Evolutionary conservation across 2,797 vertebrate genomes (phyloP), one percentile per base, ranked within the genome.

Genomic region (Esox lucius): DNA sequence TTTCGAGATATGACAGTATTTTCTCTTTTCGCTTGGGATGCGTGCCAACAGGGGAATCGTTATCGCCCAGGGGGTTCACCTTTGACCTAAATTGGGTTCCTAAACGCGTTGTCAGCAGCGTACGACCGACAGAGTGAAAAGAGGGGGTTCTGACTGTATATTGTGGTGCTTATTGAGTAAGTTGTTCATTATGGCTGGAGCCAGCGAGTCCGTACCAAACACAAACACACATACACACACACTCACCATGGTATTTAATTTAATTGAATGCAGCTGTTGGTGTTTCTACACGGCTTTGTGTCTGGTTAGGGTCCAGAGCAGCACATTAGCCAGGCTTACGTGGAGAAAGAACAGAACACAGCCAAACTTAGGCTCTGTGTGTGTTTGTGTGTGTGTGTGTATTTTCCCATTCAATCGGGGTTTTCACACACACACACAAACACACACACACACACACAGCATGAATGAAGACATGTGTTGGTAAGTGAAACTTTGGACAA

Each of bases 231-330:
- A 53, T 51, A 53, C 16, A 53, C 16, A 53, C 51, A 53, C 51
- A 53, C 51, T 53, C 51, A 53, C 4, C 15, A 62, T 16, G 61
- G 61, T 62, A 0, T 22, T 62, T 62, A 62, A 62, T 62, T 13
- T 62, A 28, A 62, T 28, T 28, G 26, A 62, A 28, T 13, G 61
- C 61, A 62, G 61, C 61, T 62, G 61, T 62, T 62, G 59, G 59
- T 62, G 22, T 28, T 26, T 62, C 22, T 26, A 62, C 24, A 28
- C 11, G 62, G 59, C 24, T 62, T 28, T 62, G 61, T 6, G 59
- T 62, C 59, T 15, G 61, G 24, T n/a, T 61, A 11, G 22, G 59
- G 61, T 62, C 24, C 61, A 62, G 26, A 22, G 11, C 22, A 13
- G 22, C 24, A 28, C n/a, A 12, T 62, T 62, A 28, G 59, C 59